Conservation (phyloP, 2,797 vertebrate genomes). For the Buphagus erythrorhynchus region DNA sequence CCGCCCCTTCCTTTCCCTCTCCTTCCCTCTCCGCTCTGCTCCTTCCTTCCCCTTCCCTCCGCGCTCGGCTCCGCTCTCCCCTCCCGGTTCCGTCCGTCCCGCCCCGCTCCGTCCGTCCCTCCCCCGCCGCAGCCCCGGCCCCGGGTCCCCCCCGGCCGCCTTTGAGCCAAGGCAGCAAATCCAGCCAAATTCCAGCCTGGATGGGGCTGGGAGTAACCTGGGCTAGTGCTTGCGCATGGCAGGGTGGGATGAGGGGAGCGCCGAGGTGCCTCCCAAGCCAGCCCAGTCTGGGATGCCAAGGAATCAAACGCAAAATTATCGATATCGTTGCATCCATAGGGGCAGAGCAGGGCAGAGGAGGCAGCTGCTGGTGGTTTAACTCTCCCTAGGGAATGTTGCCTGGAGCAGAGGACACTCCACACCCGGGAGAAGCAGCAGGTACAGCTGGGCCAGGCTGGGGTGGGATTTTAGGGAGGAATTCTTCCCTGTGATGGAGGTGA, state of each 20-base stretch:
- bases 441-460: neutral
- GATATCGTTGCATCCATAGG: fast-evolving
- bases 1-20: neutral
- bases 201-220: neutral
- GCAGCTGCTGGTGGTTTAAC: no score
- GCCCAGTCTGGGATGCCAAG: neutral
- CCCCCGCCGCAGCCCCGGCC: neutral
- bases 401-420: neutral
- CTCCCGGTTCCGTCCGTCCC: neutral
- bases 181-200: neutral
- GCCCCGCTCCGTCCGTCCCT: neutral
- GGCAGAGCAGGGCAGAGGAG: neutral
- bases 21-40: neutral
- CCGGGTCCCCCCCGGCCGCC: neutral
- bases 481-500: neutral
- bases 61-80: neutral
- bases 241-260: neutral
- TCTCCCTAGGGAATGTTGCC: neutral
- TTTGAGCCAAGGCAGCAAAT: neutral
- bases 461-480: neutral
- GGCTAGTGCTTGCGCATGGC: neutral
- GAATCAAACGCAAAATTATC: fast-evolving
- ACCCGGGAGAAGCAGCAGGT: neutral
- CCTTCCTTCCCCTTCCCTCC: neutral
- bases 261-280: neutral